phyloP scores from a whole-genome alignment of 2,113 vertebrate species.

The Cynocephalus volans region DNA sequence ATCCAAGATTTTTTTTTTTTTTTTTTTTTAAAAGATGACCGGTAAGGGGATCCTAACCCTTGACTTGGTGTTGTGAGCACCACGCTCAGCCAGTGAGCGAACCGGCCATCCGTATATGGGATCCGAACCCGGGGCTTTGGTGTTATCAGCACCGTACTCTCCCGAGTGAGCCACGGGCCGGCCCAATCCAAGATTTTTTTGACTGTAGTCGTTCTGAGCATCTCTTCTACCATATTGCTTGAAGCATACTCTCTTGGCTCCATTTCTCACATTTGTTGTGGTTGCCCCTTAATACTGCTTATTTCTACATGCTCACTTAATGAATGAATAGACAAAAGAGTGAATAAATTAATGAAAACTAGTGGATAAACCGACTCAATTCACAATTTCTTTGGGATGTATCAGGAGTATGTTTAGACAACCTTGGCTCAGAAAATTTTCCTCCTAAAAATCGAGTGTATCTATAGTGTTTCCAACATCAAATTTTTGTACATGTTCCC shows the following conservation, averaged over 20 bases:
- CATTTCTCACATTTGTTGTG: neutral
- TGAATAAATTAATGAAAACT: neutral
- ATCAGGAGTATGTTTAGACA: neutral
- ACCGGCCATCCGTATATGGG: too few species aligned
- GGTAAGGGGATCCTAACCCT: too few species aligned
- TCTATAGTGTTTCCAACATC: neutral
- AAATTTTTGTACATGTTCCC: neutral
- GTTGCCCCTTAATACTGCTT: neutral
- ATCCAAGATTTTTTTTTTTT: neutral
- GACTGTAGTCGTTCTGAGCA: neutral
- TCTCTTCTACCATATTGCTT: neutral
- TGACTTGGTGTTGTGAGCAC: too few species aligned
- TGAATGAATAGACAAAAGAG: neutral
- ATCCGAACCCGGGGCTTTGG: too few species aligned
- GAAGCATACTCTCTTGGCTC: neutral
- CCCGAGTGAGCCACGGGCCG: too few species aligned
- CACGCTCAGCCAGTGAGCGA: too few species aligned
- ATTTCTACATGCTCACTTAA: neutral
- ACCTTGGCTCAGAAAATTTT: neutral
- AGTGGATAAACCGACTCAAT: neutral
- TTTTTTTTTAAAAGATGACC: too few species aligned
- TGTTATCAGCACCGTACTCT: too few species aligned
- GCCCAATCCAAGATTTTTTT: neutral
- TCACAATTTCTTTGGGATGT: neutral
- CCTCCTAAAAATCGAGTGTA: neutral